Base-by-base conservation (phyloP, 2,888 invertebrate genomes). In the Lydus trimaculatus region DNA sequence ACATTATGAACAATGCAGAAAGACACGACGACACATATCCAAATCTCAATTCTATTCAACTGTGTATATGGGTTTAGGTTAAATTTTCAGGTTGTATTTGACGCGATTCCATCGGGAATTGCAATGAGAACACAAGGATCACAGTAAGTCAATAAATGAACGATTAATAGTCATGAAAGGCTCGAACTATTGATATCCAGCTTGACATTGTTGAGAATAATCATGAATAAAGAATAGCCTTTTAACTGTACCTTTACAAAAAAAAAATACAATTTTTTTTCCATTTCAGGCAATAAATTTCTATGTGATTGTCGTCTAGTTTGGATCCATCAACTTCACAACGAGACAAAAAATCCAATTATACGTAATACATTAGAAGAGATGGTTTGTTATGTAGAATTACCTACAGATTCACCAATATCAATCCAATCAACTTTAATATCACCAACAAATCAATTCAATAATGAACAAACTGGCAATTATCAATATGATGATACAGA, bases 251-350 rank as follows among this genome's bases (percentile, higher is more conserved):
- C 4, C 2, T 28, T 28, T 28, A 2, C 28, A 28, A 28, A 28
- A 28, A 3, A 4, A 28, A 4, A 28, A 28, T 3, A 28, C 28
- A 28, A n/a, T 61, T 67, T 56, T 64, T 79, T 77, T 78, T 79
- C 86, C 85, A 82, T 88, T 87, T 63, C 91, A 95, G 95, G 92
- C 79, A 95, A 95, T 87, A 91, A 90, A 83, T 91, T 95, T 85
- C 89, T 91, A 77, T 95, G 95, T 86, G 94, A 94, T 87, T 94
- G 94, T 84, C 91, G 92, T 75, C 86, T 95, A 76, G 89, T 91
- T 76, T 95, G 95, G 95, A 90, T 94, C 86, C 91, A 92, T 85
- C 87, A 87, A 59, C 86, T 95, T 70, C 88, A 90, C 71, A 91
- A 92, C 84, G 92, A 93, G 76, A 94, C 94, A 73, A 90, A 90